Evolutionary conservation across 2,888 invertebrate species (phyloP), one percentile per base, ranked within the genome.

Genomic region (Ceramica pisi): DNA sequence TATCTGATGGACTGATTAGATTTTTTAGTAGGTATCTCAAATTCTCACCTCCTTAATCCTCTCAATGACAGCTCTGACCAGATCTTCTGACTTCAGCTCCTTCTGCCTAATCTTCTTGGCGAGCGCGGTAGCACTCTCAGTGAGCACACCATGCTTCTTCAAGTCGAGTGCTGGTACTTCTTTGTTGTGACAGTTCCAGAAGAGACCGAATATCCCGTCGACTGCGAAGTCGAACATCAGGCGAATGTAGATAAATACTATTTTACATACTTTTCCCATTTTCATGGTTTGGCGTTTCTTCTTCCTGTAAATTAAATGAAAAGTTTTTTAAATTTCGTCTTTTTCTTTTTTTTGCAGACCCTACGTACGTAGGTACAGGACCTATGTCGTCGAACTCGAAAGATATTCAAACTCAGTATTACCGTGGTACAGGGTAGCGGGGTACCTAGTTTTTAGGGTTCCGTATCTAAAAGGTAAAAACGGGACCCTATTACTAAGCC

Each of bases 41-140:
- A 1, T 23, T 66, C 79, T 82, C 51, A 98, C 97, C 93, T 97
- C 96, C 83, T 97, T 97, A 57, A 98, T 98, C 84, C 99, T 96
- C 35, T 97, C 97, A 75, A 98, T 98, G 87, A 97, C 98, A 5
- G 97, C 97, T 78, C 94, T 94, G 0, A 98, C 98, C 31, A 98
- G 96, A 80, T 97, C 97, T 90, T 97, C 97, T 1, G 97, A 97
- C 62, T 97, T 97, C n/a, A 98, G 78, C 87, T 97, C 94, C 67
- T 96, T 96, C 16, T 90, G 78, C 89, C 97, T 96, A 41, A 98
- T 98, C 93, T 97, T 97, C 85, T 93, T 93, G 1, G 98, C 98
- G 76, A 98, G 89, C 16, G 96, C 93, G 0, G 96, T 93, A 5
- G 97, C 98, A 89, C 98, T 98, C 85, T 97, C 97, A 0, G 92